Evolutionary conservation across 2,797 vertebrate genomes (phyloP), one percentile per base, ranked within the genome.

Genomic region (Atherinosoma microstoma): DNA sequence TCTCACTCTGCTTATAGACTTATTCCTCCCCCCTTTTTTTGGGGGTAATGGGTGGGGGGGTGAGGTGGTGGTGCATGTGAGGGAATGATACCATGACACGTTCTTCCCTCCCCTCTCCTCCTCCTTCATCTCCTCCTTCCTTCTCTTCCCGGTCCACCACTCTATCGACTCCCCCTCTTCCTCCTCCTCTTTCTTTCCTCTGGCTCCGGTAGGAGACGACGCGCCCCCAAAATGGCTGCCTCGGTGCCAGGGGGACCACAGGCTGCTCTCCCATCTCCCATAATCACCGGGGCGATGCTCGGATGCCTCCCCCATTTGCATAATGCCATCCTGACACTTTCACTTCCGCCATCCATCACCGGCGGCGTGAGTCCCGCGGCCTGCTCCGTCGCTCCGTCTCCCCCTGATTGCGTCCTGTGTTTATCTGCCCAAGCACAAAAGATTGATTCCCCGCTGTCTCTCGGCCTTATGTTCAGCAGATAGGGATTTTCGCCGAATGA

Each of bases 281-380:
- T 96, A 97, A 97, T 97, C 97, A 98, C 95, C 96, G 96, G 95
- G 93, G 96, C 96, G 95, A 96, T 96, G 96, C 95, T 96, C 91
- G 94, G 94, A 97, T 97, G 96, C 95, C 96, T 96, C 90, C 90
- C 89, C 94, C 92, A 98, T 98, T 98, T 99, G 95, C 97, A 98
- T 98, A 97, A 96, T 95, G 95, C 95, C 95, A 94, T 96, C 96
- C 96, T 97, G 97, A 97, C 96, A 97, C 94, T 84, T 96, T 97
- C 95, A 95, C 96, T 97, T 96, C 95, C 95, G 95, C 96, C 96
- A 97, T 97, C 96, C 96, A 97, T 97, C 97, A 97, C 94, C 86
- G 85, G 88, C 86, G 92, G 93, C 87, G 92, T 91, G 87, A 93
- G 90, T 93, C 93, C 93, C 92, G 92, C 91, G 92, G 95, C 96